phyloP scores from a whole-genome alignment of 2,888 invertebrate genomes.

The Sphecodes monilicornis region DNA sequence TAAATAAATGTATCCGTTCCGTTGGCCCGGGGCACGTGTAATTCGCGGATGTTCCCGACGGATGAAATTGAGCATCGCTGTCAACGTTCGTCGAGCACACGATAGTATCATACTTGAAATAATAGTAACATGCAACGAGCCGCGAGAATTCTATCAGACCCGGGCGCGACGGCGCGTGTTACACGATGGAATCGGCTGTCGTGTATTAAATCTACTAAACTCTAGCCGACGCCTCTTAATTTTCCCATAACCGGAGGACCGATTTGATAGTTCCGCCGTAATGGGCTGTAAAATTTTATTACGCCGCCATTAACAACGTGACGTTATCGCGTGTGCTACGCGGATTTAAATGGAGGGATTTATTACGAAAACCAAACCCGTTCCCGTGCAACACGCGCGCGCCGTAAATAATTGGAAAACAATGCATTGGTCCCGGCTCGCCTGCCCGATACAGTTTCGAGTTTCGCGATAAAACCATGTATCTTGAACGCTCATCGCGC shows the following conservation, averaged over 20 bases:
- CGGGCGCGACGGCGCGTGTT: not conserved
- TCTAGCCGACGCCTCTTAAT: constrained; percentile 58
- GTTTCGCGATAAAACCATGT: constrained; percentile 8
- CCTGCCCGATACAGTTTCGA: not conserved
- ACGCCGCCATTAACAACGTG: constrained; percentile 65
- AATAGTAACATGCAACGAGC: constrained; percentile 7
- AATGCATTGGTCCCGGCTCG: constrained; percentile 5
- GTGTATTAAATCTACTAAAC: constrained; percentile 67
- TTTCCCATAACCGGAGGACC: constrained; percentile 59
- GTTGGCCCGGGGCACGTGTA: not conserved
- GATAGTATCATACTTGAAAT: not conserved
- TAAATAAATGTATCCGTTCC: not conserved
- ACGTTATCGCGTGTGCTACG: constrained; percentile 46
- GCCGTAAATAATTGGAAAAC: constrained; percentile 49
- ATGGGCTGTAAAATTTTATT: constrained; percentile 75
- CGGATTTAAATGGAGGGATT: constrained; percentile 56
- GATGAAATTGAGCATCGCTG: constrained; percentile 2
- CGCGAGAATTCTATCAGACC: constrained; percentile 1
- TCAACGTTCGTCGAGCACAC: not conserved
- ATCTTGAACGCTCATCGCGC: not conserved
- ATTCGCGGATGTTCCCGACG: not conserved
- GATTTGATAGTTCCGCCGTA: constrained; percentile 67
- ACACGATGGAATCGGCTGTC: constrained; percentile 14
- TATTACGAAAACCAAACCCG: constrained; percentile 39
- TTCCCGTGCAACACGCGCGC: not conserved